Evolutionary conservation across 2,888 invertebrate genomes (phyloP).

Genomic region (Perizoma affinitatum): DNA sequence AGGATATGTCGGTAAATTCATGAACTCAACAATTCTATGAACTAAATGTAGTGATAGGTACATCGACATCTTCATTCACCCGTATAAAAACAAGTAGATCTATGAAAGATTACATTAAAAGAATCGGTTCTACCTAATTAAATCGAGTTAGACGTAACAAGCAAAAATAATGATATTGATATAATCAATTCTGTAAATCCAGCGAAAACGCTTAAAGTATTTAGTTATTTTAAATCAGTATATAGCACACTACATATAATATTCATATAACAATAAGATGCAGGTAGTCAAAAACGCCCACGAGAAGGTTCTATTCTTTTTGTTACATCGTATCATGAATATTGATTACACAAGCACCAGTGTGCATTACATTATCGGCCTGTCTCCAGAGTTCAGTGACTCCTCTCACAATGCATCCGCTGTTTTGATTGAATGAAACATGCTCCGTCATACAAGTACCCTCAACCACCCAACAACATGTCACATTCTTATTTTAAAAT

Average conservation of each 20-base stretch:
- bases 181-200: slow-evolving; percentile 30
- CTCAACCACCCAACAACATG: slow-evolving; percentile 35
- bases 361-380: slow-evolving; percentile 47
- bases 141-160: slow-evolving; percentile 17
- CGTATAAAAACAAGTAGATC: not conserved
- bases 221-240: slow-evolving; percentile 7
- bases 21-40: too few relatives aligned
- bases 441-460: slow-evolving; percentile 45
- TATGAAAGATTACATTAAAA: too few relatives aligned
- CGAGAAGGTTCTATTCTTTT: slow-evolving; percentile 31
- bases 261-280: slow-evolving; percentile 18
- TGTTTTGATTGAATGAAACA: slow-evolving; percentile 71
- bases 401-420: slow-evolving; percentile 54
- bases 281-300: slow-evolving; percentile 30
- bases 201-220: slow-evolving; percentile 6
- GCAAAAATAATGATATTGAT: slow-evolving; percentile 35
- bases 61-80: not conserved
- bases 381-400: slow-evolving; percentile 54
- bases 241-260: slow-evolving; percentile 8
- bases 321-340: slow-evolving; percentile 53
- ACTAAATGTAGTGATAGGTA: too few relatives aligned
- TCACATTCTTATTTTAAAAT: slow-evolving; percentile 52
- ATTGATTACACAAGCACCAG: slow-evolving; percentile 44
- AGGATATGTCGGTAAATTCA: too few relatives aligned
- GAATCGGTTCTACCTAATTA: slow-evolving; percentile 4